These are phyloP conservation scores for Asbolus verrucosus DNA, from an alignment of 1,140 invertebrate genomes.

Conservation along the genomic window DNA sequence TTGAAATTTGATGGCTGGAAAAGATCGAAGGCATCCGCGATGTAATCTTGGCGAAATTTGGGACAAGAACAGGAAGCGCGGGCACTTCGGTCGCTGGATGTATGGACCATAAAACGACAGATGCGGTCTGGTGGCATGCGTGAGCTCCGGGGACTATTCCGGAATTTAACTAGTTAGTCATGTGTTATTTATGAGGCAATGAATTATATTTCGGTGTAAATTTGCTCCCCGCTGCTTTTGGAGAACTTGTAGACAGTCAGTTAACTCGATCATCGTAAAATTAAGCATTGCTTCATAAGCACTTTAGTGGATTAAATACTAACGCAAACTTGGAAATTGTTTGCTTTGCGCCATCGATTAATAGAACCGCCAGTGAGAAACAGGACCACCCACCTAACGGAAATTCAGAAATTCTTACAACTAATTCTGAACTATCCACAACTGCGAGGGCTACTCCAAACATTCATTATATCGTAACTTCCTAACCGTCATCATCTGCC, in stretches of 20 bases:
- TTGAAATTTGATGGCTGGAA: slow-evolving; percentile 6
- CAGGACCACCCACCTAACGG: background rate
- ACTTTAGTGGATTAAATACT: background rate
- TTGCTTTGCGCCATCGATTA: background rate
- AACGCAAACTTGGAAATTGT: slow-evolving; percentile 1
- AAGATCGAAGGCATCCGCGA: slow-evolving; percentile 8
- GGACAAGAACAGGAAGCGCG: slow-evolving; percentile 39
- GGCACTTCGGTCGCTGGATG: slow-evolving; percentile 35
- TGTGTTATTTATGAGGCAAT: slow-evolving; percentile 52
- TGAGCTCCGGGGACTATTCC: slow-evolving; percentile 48
- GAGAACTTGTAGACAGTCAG: slow-evolving; percentile 38
- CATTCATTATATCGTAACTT: slow-evolving; percentile 9
- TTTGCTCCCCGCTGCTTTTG: slow-evolving; percentile 40
- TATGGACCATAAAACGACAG: slow-evolving; percentile 47
- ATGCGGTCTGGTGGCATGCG: slow-evolving; percentile 48
- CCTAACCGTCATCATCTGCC: background rate
- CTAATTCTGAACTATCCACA: too few relatives aligned
- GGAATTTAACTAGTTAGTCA: slow-evolving; percentile 53
- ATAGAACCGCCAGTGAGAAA: background rate
- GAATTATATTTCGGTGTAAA: slow-evolving; percentile 51
- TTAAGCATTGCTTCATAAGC: slow-evolving; percentile 9
- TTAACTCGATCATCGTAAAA: slow-evolving; percentile 20
- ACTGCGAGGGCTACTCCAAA: background rate
- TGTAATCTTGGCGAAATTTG: slow-evolving; percentile 32
- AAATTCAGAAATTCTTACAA: background rate